A percentile compares a stretch with the other conserved stretches of the same genome.
Conservation (phyloP, 2,113 vertebrate genomes). For the Oncorhynchus clarkii region DNA sequence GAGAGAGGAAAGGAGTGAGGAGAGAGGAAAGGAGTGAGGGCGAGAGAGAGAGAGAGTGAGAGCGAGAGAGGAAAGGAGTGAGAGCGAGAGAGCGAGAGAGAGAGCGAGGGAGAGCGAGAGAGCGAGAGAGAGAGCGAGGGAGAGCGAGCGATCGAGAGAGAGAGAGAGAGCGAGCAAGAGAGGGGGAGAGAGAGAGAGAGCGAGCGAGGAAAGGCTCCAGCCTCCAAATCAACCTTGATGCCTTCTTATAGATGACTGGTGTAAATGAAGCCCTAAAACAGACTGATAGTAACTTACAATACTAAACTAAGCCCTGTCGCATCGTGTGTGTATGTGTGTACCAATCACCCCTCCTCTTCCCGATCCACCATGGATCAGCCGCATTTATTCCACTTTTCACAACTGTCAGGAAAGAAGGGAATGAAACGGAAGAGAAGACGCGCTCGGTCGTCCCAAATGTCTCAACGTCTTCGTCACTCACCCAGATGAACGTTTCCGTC, state of each 20-base stretch:
- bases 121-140: too few species aligned
- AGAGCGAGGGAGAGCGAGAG: too few species aligned
- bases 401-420: conserved; percentile 19
- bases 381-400: conserved; percentile 39
- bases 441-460: background rate
- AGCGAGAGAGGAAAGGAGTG: too few species aligned
- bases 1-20: too few species aligned
- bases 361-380: conserved; percentile 1
- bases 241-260: conserved; percentile 17
- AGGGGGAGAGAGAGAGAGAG: background rate
- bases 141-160: rapidly evolving
- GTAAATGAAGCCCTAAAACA: conserved; percentile 22
- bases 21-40: too few species aligned
- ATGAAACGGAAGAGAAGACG: background rate
- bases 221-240: conserved; percentile 12
- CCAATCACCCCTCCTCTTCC: background rate
- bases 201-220: background rate
- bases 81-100: too few species aligned
- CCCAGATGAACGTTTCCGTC: conserved; percentile 19
- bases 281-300: conserved; percentile 8
- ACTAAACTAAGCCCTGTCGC: conserved; percentile 16
- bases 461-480: background rate
- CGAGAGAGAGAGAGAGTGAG: too few species aligned
- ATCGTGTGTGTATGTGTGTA: background rate
- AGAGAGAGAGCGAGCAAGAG: background rate